phyloP scores from a whole-genome alignment of 2,888 invertebrate genomes.

The Ommatoiulus sabulosus region DNA sequence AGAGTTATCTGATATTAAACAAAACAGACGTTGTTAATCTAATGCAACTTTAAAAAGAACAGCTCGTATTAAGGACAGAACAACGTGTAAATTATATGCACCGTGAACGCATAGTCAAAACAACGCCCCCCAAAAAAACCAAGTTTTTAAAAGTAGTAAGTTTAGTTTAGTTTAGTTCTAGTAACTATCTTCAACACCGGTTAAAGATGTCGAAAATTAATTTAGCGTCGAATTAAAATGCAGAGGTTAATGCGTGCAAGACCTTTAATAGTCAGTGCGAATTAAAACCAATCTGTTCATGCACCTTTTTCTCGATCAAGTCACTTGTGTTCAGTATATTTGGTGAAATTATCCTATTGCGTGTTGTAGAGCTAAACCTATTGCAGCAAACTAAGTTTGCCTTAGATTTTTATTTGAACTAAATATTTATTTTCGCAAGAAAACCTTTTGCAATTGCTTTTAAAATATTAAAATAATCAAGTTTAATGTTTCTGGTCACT shows the following conservation, averaged over 20 bases:
- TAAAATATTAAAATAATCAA: too few relatives aligned
- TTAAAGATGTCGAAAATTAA: background rate
- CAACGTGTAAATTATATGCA: background rate
- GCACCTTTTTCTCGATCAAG: too few relatives aligned
- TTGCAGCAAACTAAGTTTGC: too few relatives aligned
- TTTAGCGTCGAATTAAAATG: background rate
- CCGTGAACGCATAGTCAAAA: background rate
- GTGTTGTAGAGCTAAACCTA: too few relatives aligned
- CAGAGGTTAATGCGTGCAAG: background rate
- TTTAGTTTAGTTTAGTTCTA: slow-evolving; percentile 16
- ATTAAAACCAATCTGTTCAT: too few relatives aligned
- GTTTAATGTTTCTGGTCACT: too few relatives aligned
- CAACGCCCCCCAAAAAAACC: background rate
- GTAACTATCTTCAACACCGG: background rate
- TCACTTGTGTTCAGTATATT: too few relatives aligned
- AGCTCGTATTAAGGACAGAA: background rate
- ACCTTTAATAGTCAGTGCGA: background rate
- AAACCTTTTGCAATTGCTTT: too few relatives aligned
- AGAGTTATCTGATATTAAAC: background rate
- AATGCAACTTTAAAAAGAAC: too few relatives aligned
- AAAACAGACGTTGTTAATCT: background rate
- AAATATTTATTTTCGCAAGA: too few relatives aligned
- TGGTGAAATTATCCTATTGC: too few relatives aligned
- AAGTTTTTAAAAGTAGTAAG: background rate
- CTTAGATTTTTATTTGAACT: too few relatives aligned